A percentile compares a stretch with the other conserved stretches of the same genome.
Conservation (phyloP, 2,797 vertebrate species). For the Tragelaphus eurycerus region DNA sequence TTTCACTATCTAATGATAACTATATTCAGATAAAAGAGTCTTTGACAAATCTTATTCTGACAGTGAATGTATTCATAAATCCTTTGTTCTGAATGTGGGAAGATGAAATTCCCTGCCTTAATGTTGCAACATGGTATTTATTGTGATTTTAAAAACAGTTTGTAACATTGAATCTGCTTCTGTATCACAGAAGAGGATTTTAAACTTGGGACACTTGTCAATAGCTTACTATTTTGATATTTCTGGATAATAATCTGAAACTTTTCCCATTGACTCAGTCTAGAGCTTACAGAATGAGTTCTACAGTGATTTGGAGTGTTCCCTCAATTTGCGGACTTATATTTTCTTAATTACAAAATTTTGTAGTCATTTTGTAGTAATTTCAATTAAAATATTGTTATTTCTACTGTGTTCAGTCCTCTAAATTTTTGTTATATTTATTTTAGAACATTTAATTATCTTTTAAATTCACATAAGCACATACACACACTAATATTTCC, state of each 20-base stretch:
- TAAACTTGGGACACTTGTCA: neutral
- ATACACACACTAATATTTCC: neutral
- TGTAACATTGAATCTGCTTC: neutral
- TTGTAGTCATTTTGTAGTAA: neutral
- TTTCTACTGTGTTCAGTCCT: neutral
- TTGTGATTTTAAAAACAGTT: neutral
- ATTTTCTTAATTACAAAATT: neutral
- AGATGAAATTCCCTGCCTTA: neutral
- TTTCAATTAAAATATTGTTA: neutral
- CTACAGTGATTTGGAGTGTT: neutral
- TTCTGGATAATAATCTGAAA: neutral
- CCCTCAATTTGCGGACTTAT: neutral
- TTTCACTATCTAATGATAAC: constrained; percentile 48
- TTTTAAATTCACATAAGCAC: neutral
- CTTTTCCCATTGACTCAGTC: neutral
- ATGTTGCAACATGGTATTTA: neutral
- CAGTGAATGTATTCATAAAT: constrained; percentile 15
- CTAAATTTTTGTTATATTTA: neutral
- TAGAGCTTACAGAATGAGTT: neutral
- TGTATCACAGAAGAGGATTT: neutral
- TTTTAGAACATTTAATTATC: neutral
- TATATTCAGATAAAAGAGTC: constrained; percentile 49
- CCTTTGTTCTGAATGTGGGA: neutral
- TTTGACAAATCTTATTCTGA: constrained; percentile 54
- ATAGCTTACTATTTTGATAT: neutral